These are phyloP conservation scores for Bombyx mandarina DNA, from an alignment of 1,140 invertebrate species.

Conservation along the genomic window DNA sequence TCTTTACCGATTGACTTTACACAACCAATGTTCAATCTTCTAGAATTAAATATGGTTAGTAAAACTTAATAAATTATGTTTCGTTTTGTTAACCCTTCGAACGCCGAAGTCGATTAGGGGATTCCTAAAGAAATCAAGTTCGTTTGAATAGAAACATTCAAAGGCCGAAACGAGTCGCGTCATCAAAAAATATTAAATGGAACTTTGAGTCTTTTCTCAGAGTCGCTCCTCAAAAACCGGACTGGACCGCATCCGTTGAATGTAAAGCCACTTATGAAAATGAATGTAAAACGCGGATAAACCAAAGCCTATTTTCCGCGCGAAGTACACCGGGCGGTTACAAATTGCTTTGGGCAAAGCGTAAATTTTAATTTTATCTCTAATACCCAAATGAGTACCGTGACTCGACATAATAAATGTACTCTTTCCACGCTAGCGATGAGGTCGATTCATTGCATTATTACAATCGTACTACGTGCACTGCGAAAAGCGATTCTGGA, in stretches of 20 bases:
- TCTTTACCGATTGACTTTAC: no score
- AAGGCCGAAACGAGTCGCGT: no score
- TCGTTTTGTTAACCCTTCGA: no score
- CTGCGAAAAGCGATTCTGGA: no score
- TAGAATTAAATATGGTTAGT: no score
- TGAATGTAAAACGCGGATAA: slow-evolving; percentile 63
- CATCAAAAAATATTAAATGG: no score
- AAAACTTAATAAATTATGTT: no score
- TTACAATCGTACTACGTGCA: slow-evolving; percentile 2
- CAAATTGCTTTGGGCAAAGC: slow-evolving; percentile 69
- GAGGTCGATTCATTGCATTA: slow-evolving; percentile 36
- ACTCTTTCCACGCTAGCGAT: slow-evolving; percentile 57
- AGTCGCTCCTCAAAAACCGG: slow-evolving; percentile 5
- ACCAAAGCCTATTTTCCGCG: slow-evolving; percentile 68
- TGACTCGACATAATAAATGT: slow-evolving; percentile 69
- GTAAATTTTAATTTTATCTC: slow-evolving; percentile 71
- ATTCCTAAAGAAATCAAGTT: no score
- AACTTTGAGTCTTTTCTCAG: slow-evolving; percentile 1
- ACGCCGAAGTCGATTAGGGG: no score
- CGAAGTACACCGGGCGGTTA: slow-evolving; percentile 62
- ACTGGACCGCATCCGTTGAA: slow-evolving; percentile 29
- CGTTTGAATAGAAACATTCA: no score
- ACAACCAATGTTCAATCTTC: no score
- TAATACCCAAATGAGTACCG: slow-evolving; percentile 68
- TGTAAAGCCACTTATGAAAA: slow-evolving; percentile 63